These are phyloP conservation scores for Camelus dromedarius DNA, from an alignment of 2,113 vertebrate species.

Conservation along the genomic window DNA sequence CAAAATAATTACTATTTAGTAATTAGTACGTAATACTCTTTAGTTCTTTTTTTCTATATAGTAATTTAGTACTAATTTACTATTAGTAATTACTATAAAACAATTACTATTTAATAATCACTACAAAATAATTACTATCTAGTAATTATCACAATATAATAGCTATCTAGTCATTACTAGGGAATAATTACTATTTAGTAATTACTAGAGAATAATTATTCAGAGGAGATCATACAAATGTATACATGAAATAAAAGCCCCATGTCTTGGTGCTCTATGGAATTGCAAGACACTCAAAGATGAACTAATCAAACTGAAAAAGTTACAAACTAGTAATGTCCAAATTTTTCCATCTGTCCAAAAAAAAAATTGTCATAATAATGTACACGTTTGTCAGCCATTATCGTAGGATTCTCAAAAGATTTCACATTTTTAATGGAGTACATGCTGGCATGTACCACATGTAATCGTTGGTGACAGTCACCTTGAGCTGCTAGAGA, in stretches of 20 bases:
- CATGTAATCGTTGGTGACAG: neutral
- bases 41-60: slow-evolving; percentile 43
- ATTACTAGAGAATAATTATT: slow-evolving; percentile 65
- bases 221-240: slow-evolving; percentile 51
- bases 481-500: neutral
- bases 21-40: slow-evolving; percentile 55
- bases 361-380: neutral
- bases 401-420: neutral
- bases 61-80: slow-evolving; percentile 73
- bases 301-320: slow-evolving; percentile 21
- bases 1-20: neutral
- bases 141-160: slow-evolving; percentile 63
- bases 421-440: slow-evolving; percentile 41
- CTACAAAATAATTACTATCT: slow-evolving; percentile 66
- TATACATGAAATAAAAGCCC: slow-evolving; percentile 49
- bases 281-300: slow-evolving; percentile 3
- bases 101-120: slow-evolving; percentile 69
- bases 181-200: slow-evolving; percentile 73
- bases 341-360: slow-evolving; percentile 27
- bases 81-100: slow-evolving; percentile 72
- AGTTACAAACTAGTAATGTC: neutral
- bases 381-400: neutral
- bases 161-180: slow-evolving; percentile 60
- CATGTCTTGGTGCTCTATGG: neutral
- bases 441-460: neutral